These are phyloP conservation scores for Diogma glabrata DNA, from an alignment of 2,888 invertebrate genomes.

Conservation along the genomic window DNA sequence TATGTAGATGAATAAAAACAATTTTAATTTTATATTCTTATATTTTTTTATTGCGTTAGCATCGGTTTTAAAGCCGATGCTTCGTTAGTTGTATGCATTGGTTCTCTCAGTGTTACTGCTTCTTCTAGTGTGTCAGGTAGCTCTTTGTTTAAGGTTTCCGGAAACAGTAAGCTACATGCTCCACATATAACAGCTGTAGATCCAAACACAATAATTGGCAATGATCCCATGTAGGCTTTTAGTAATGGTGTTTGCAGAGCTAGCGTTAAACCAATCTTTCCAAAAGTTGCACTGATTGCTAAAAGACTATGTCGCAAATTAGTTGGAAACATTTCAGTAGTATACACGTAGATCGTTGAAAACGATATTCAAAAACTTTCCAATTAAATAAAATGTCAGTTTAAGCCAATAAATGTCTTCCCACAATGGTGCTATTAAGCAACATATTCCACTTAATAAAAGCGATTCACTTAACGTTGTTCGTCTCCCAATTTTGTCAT, in stretches of 20 bases:
- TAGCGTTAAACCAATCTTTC: conserved; percentile 53
- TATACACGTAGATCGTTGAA: conserved; percentile 48
- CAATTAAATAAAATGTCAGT: conserved; percentile 41
- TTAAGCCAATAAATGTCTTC: conserved; percentile 21
- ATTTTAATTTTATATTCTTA: too few relatives aligned
- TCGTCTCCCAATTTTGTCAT: conserved; percentile 52
- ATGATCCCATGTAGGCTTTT: conserved; percentile 28
- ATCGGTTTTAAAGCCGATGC: too few relatives aligned
- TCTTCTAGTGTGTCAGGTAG: conserved; percentile 50
- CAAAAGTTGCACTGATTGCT: conserved; percentile 45
- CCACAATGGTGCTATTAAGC: background rate
- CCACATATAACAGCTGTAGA: conserved; percentile 43
- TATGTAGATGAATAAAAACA: too few relatives aligned
- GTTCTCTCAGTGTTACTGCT: too few relatives aligned
- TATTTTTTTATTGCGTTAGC: too few relatives aligned
- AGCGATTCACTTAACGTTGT: conserved; percentile 44
- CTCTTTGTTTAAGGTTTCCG: conserved; percentile 48
- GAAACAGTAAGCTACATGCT: conserved; percentile 45
- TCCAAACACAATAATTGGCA: conserved; percentile 49
- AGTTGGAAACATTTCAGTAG: conserved; percentile 53
- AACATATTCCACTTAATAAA: conserved; percentile 38
- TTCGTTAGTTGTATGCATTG: too few relatives aligned
- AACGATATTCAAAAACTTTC: conserved; percentile 48
- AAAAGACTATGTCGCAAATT: conserved; percentile 44
- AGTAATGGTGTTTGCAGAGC: conserved; percentile 60